Evolutionary conservation across 2,888 invertebrate genomes (phyloP).

Genomic region (Cerastis rubricosa): DNA sequence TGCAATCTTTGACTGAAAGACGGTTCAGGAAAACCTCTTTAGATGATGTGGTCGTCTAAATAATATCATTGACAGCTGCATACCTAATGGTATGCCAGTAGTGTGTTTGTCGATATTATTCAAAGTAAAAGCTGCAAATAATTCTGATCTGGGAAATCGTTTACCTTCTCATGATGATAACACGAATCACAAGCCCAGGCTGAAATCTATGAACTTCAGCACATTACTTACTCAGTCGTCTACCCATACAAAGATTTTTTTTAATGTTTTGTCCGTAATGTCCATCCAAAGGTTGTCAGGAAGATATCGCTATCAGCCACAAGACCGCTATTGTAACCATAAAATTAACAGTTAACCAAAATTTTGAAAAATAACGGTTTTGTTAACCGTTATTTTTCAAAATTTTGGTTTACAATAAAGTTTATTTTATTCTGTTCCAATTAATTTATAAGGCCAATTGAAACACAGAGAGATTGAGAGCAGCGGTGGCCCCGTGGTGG

Average conservation of each 20-base stretch:
- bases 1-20: not conserved
- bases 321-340: too few species aligned
- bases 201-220: not conserved
- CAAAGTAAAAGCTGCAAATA: not conserved
- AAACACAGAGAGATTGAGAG: too few species aligned
- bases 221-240: not conserved
- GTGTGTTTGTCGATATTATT: not conserved
- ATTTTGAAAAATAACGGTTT: too few species aligned
- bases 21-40: not conserved
- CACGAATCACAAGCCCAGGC: not conserved
- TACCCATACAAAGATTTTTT: too few species aligned
- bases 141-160: not conserved
- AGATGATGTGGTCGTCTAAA: not conserved
- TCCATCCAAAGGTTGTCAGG: too few species aligned
- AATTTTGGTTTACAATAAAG: too few species aligned
- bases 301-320: too few species aligned
- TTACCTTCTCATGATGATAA: not conserved
- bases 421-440: not conserved
- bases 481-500: too few species aligned
- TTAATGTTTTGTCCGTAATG: too few species aligned
- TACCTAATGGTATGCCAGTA: not conserved
- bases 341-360: too few species aligned
- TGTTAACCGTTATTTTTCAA: too few species aligned
- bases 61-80: not conserved
- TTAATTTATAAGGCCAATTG: not conserved